Conservation (phyloP, 1,140 invertebrate genomes). For the Reticulitermes speratus region DNA sequence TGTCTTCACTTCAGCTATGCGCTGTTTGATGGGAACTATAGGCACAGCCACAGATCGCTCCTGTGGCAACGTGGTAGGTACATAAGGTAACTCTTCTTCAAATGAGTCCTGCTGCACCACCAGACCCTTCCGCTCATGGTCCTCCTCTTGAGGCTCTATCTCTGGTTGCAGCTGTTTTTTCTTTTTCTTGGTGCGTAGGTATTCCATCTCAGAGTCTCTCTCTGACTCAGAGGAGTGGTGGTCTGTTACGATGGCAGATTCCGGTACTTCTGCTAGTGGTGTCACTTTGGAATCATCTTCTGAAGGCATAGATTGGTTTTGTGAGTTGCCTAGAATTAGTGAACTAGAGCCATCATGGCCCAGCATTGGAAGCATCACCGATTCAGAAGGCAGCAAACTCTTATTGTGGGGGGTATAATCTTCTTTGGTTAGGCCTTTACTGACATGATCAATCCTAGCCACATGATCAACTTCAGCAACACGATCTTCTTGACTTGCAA, state of each 20-base stretch:
- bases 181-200: conserved; percentile 49
- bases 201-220: conserved; percentile 64
- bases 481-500: background rate
- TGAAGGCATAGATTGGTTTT: conserved; percentile 40
- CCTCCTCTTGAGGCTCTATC: conserved; percentile 41
- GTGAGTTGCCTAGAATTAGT: conserved; percentile 3
- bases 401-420: background rate
- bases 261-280: background rate
- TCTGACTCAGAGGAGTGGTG: conserved; percentile 78
- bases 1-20: conserved; percentile 66
- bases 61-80: conserved; percentile 79
- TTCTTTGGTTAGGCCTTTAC: background rate
- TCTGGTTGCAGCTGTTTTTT: conserved; percentile 33
- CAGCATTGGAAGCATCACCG: conserved; percentile 32
- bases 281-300: background rate
- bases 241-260: conserved; percentile 42
- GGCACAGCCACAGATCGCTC: conserved; percentile 78
- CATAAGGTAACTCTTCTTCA: conserved; percentile 82
- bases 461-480: background rate
- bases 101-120: conserved; percentile 79
- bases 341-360: background rate
- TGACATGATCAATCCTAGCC: background rate
- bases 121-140: conserved; percentile 70
- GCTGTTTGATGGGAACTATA: conserved; percentile 75
- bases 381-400: conserved; percentile 33